Base-by-base conservation (phyloP, 37 sponge, comb jelly and placozoan genomes). In the Cladorhizidae sp. region DNA sequence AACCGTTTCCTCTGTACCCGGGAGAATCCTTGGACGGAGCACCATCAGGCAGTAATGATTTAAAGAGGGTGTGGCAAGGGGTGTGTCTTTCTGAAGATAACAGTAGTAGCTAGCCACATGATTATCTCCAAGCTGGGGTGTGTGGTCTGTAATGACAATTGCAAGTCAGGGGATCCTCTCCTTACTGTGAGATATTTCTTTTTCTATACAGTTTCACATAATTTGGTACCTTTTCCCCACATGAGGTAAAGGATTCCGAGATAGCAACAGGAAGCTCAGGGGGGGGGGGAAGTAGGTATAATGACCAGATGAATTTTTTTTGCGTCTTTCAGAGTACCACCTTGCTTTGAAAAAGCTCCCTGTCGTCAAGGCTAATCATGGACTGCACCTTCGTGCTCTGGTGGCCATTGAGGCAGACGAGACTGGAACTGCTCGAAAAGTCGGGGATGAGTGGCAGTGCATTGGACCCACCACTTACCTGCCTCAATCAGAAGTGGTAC, bases 381-480 rank as follows among this genome's bases (percentile, higher is more conserved):
- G 88, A 28, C 87, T 95, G 72, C 84, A 86, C 64, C 91, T 95
- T 33, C 32, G 63, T 58, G 96, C 96, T 7, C 74, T 76, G 57
- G 74, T 81, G 37, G 88, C 86, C 23, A 82, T 86, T 22, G 79
- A 79, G 32, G 77, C 68, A 1, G 95, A 93, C 35, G 78, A 89
- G 52, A 59, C 57, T 20, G 95, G 87, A 5, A 69, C 42, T 36
- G 40, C 59, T 22, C 65, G 88, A 17, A 49, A 25, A 33, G 78
- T 73, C 51, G 95, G 94, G 18, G 95, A 93, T 29, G 89, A 82
- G 75, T 97, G 97, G 97, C 95, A 89, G 63, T 74, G 93, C 77
- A 69, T 50, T 57, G 97, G 97, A 62, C 97, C 97, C 2, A 79
- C 71, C 31, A 91, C 95, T 7, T 94, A 91, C 79, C 72, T 83